A percentile compares a stretch with the other conserved stretches of the same genome.
Conservation (phyloP, 2,797 vertebrate species). For the Hirundo rustica region DNA sequence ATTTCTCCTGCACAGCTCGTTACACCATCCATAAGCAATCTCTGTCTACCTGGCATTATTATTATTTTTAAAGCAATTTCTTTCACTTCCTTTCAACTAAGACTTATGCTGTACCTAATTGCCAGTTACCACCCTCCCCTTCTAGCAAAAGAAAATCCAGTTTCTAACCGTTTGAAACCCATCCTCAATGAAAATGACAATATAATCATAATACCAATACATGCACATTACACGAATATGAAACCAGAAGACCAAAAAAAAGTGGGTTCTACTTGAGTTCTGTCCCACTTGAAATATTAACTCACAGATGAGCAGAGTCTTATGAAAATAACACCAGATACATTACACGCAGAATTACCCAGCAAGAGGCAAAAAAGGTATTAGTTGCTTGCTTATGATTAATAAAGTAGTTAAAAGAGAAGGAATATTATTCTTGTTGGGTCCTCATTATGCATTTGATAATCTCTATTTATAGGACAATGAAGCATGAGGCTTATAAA, state of each 20-base stretch:
- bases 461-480: conserved; percentile 60
- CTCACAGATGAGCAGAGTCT: background rate
- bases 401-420: conserved; percentile 43
- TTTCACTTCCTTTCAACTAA: conserved; percentile 22
- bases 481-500: conserved; percentile 57
- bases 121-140: background rate
- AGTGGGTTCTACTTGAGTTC: background rate
- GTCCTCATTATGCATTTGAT: conserved; percentile 42
- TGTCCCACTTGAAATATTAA: background rate
- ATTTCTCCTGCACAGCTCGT: conserved; percentile 18
- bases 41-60: conserved; percentile 20
- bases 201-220: background rate
- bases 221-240: background rate
- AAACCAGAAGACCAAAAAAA: background rate
- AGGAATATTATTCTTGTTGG: conserved; percentile 46
- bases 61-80: conserved; percentile 36
- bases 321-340: background rate
- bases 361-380: background rate
- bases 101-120: background rate
- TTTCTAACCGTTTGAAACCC: background rate
- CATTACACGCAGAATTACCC: background rate
- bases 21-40: conserved; percentile 19
- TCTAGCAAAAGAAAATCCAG: background rate
- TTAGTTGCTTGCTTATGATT: conserved; percentile 29
- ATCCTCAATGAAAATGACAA: background rate